Base-by-base conservation (phyloP, 2,797 vertebrate species). In the Coregonus suidteri region DNA sequence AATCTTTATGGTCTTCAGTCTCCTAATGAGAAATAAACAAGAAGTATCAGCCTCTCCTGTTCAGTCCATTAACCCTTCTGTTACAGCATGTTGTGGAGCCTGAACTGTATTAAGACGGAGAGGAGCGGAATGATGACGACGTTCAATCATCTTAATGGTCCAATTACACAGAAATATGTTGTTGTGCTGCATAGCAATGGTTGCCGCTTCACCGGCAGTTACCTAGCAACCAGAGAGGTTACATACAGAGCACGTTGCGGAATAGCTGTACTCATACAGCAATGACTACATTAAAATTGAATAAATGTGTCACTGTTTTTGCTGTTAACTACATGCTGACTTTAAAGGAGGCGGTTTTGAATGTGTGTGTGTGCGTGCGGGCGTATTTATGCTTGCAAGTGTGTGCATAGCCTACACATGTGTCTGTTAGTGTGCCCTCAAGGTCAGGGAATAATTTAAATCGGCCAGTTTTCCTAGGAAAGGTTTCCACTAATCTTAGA, bases 261-360 rank as follows among this genome's bases (percentile, higher is more conserved):
- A 64, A 30, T 64, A 64, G 20, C 20, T 20, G 59, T 16, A 25
- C 59, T 25, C 59, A 64, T 64, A 25, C 20, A 64, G 20, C 59
- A 64, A 25, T 25, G 20, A 30, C 2, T 11, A 13, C 41, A 11
- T 47, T 47, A 47, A 59, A 59, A 6, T n/a, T 0, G 56, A 9
- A 59, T 18, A 59, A 59, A 64, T 64, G 20, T 11, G 7, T 9
- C 59, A 20, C 20, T 87, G 88, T 92, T 20, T 64, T 25, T 25
- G n/a, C 59, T 25, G 9, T 25, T 64, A 64, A 64, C 20, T 64
- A 64, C 59, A 25, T 7, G 20, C 3, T 3, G 59, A 25, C 59
- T 25, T 20, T 11, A 64, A 11, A 25, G 3, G 7, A 25, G 9
- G 9, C 2, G 41, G 0, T 1, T 25, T 30, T 25, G 59, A 3